Conservation (phyloP, 2,797 vertebrate genomes). For the Psittacula echo region DNA sequence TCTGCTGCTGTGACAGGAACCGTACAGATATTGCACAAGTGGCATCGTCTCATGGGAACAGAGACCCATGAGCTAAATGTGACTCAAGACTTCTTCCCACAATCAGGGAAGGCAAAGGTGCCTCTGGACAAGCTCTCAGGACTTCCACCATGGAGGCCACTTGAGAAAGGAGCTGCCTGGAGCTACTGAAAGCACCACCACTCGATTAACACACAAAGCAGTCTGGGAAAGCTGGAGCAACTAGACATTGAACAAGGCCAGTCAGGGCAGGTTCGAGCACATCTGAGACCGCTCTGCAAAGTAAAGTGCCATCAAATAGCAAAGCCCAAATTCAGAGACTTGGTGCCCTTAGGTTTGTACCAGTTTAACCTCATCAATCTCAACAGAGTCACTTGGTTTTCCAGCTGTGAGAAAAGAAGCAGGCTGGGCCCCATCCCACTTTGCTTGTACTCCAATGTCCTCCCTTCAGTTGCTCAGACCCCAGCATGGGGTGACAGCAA, state of each 20-base stretch:
- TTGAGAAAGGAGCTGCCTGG: neutral
- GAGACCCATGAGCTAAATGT: neutral
- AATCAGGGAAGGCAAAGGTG: neutral
- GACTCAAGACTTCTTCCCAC: neutral
- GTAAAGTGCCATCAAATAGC: neutral
- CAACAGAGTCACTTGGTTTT: neutral
- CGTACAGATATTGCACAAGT: fast-evolving
- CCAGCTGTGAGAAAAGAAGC: neutral
- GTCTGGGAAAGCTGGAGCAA: slow-evolving; percentile 53
- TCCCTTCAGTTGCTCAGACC: neutral
- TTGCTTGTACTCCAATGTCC: neutral
- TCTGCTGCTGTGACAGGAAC: neutral
- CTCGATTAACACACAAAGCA: slow-evolving; percentile 50
- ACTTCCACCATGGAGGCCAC: neutral
- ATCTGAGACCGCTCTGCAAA: neutral
- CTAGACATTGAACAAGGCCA: slow-evolving; percentile 48
- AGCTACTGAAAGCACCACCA: slow-evolving; percentile 21
- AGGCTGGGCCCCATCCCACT: neutral
- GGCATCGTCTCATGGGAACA: neutral
- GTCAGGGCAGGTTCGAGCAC: slow-evolving; percentile 66
- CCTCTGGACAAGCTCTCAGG: slow-evolving; percentile 2
- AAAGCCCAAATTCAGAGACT: neutral
- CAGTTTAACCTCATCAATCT: neutral
- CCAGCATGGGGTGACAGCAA: neutral
- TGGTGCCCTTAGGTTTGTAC: neutral